phyloP scores from a whole-genome alignment of 2,888 invertebrate species.

The Uropetala carovei region DNA sequence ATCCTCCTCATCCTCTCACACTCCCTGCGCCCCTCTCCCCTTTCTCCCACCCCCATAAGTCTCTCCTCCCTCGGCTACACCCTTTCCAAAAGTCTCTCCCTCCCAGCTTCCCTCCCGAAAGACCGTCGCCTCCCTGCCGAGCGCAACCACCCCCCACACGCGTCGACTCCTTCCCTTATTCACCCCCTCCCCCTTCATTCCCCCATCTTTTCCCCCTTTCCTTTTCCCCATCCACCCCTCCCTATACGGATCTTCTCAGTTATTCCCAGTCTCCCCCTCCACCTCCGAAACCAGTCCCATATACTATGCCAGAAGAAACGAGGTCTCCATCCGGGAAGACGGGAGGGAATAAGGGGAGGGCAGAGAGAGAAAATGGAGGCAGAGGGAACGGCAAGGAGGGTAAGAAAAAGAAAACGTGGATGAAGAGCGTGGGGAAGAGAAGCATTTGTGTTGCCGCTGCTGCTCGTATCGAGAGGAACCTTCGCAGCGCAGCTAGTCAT shows the following conservation, averaged over 20 bases:
- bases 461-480: slow-evolving; percentile 9
- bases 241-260: neutral
- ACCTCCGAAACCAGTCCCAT: slow-evolving; percentile 28
- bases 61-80: no score
- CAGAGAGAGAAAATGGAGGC: neutral
- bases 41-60: neutral
- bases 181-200: neutral
- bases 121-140: slow-evolving; percentile 7
- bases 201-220: neutral
- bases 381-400: neutral
- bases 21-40: neutral
- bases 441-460: neutral
- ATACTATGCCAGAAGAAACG: slow-evolving; percentile 51
- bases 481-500: neutral
- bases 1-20: neutral
- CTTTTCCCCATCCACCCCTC: neutral
- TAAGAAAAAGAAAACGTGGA: neutral
- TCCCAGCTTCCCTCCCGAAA: neutral
- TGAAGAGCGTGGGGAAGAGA: neutral
- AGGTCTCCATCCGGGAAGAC: neutral
- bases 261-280: slow-evolving; percentile 13
- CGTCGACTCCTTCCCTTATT: neutral
- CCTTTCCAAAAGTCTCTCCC: slow-evolving; percentile 33
- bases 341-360: neutral
- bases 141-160: neutral